Evolutionary conservation across 92 coral and sea anemone genomes (phyloP).

Genomic region (Zoanthus solanderi): DNA sequence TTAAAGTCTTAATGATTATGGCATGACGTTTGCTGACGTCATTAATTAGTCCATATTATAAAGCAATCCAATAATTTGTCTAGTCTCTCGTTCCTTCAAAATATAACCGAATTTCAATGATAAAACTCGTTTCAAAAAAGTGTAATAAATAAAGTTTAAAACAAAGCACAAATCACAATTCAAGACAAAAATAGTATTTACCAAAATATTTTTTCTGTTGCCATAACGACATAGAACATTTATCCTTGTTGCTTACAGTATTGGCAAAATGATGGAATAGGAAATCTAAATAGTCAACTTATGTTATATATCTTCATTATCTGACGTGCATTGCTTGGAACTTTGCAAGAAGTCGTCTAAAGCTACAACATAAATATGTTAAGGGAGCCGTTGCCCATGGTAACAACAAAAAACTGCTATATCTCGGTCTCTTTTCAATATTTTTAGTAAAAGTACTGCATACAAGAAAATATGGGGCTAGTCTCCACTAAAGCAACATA

Average conservation of each 20-base stretch:
- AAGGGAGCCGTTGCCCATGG: slow-evolving; percentile 2
- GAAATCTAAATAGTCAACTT: slow-evolving; percentile 14
- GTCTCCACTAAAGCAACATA: slow-evolving; percentile 46
- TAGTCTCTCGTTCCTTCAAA: too few species aligned
- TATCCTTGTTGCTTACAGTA: slow-evolving; percentile 10
- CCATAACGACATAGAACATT: slow-evolving; percentile 1
- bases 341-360: slow-evolving; percentile 1
- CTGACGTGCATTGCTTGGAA: slow-evolving; percentile 15
- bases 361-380: background rate
- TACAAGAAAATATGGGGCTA: slow-evolving; percentile 39
- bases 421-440: slow-evolving; percentile 51
- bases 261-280: background rate
- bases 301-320: slow-evolving; percentile 10
- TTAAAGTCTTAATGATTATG: too few species aligned
- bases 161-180: background rate
- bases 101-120: too few species aligned
- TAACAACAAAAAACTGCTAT: slow-evolving; percentile 38
- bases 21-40: too few species aligned
- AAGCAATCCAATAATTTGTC: too few species aligned
- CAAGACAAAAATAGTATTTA: background rate
- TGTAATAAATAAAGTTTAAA: background rate
- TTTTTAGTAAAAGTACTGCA: slow-evolving; percentile 31
- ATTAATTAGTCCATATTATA: too few species aligned
- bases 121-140: too few species aligned
- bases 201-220: slow-evolving; percentile 5